These are phyloP conservation scores for Rhynchomys soricoides DNA, from an alignment of 2,113 vertebrate genomes.

Conservation along the genomic window DNA sequence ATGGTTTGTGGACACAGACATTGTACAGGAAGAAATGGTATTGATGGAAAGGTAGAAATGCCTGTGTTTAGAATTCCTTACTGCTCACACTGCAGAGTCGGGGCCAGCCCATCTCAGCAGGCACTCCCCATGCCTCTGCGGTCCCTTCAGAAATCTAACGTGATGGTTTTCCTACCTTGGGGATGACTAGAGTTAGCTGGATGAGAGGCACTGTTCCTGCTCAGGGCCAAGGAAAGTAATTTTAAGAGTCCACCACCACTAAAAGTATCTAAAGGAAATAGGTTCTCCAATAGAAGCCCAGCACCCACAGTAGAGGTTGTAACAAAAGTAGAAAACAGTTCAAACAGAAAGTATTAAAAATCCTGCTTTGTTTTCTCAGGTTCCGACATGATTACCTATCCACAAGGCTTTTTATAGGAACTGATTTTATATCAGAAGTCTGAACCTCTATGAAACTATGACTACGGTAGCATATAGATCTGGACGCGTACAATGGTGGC, in stretches of 20 bases:
- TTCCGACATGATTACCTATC: not conserved
- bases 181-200: not conserved
- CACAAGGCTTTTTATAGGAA: not conserved
- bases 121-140: not conserved
- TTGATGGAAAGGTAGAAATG: not conserved
- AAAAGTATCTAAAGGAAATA: not conserved
- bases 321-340: slow-evolving; percentile 31
- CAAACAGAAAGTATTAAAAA: slow-evolving; percentile 23
- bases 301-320: not conserved
- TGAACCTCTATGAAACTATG: not conserved
- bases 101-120: not conserved
- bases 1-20: not conserved
- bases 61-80: not conserved
- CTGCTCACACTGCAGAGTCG: not conserved
- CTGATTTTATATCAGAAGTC: not conserved
- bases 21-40: not conserved
- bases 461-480: not conserved
- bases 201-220: too few relatives aligned
- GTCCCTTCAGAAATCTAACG: not conserved
- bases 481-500: not conserved
- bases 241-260: not conserved
- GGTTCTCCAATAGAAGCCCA: not conserved
- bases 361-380: not conserved
- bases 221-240: not conserved
- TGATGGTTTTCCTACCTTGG: not conserved